Evolutionary conservation across 2,113 vertebrate genomes (phyloP).

Genomic region (Calidris pygmaea): DNA sequence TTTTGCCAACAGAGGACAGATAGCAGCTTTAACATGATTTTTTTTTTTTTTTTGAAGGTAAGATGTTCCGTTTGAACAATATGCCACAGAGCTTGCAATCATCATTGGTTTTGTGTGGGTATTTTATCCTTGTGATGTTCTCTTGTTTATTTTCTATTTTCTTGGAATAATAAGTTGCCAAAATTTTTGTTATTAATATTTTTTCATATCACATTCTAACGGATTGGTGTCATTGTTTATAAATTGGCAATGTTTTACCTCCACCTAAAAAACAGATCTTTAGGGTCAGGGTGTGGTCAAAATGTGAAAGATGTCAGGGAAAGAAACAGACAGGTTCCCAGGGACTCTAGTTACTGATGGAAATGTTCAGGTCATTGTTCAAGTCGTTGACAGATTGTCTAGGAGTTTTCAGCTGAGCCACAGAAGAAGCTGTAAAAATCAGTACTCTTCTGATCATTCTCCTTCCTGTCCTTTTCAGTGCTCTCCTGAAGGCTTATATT

Average conservation of each 20-base stretch:
- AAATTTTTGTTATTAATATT: background rate
- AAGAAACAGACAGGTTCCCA: background rate
- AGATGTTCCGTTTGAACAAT: background rate
- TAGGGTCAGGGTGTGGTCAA: background rate
- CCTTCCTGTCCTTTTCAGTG: background rate
- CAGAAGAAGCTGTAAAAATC: background rate
- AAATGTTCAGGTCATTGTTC: background rate
- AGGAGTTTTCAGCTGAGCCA: background rate
- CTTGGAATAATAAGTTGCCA: background rate
- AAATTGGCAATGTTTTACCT: background rate
- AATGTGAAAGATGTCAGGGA: background rate
- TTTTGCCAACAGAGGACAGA: background rate
- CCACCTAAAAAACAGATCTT: background rate
- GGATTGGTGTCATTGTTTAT: background rate
- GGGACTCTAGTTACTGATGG: background rate
- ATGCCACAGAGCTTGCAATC: background rate
- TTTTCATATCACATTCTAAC: background rate
- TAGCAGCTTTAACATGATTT: background rate
- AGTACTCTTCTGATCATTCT: background rate
- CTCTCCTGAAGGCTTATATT: background rate
- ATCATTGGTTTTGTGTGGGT: background rate
- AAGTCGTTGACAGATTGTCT: background rate
- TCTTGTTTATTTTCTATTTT: background rate
- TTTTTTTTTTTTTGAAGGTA: background rate
- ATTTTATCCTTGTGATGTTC: background rate